A percentile compares a stretch with the other conserved stretches of the same genome.
Evolutionary conservation across 2,113 vertebrate species (phyloP).

Genomic region (Sceloporus tristichus): DNA sequence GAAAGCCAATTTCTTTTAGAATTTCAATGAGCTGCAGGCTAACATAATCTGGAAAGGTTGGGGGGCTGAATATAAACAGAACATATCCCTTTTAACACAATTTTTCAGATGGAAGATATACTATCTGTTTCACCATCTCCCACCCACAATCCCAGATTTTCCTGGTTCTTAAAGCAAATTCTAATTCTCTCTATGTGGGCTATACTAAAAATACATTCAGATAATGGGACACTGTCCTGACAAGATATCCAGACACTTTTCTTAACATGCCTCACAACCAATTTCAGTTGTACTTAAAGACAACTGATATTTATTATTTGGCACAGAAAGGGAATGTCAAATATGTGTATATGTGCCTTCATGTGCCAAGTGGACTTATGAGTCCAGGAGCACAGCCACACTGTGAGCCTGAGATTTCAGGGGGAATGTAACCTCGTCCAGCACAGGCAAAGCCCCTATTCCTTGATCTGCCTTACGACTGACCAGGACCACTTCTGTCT

Average conservation of each 20-base stretch:
- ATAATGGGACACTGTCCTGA: constrained; percentile 12
- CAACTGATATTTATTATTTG: constrained; percentile 20
- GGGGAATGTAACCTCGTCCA: too few relatives aligned
- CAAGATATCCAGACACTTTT: neutral
- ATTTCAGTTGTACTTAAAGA: constrained; percentile 24
- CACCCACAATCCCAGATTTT: constrained; percentile 61
- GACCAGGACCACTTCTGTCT: too few relatives aligned
- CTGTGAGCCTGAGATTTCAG: too few relatives aligned
- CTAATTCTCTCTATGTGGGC: constrained; percentile 46
- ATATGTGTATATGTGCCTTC: too few relatives aligned
- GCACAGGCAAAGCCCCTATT: too few relatives aligned
- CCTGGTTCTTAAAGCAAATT: constrained; percentile 67
- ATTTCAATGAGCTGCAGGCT: constrained; percentile 52
- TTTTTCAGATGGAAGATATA: constrained; percentile 64
- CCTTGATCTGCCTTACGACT: too few relatives aligned
- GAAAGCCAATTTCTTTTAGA: constrained; percentile 63
- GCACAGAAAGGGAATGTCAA: constrained; percentile 4
- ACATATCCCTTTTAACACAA: constrained; percentile 58
- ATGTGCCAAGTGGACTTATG: too few relatives aligned
- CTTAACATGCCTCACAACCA: constrained; percentile 8
- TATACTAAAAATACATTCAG: constrained; percentile 55
- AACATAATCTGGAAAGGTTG: constrained; percentile 63
- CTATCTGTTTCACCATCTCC: constrained; percentile 60
- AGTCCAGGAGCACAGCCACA: too few relatives aligned
- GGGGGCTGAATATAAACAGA: constrained; percentile 56